phyloP scores from a whole-genome alignment of 2,888 invertebrate genomes.

The Deroplatys truncata region DNA sequence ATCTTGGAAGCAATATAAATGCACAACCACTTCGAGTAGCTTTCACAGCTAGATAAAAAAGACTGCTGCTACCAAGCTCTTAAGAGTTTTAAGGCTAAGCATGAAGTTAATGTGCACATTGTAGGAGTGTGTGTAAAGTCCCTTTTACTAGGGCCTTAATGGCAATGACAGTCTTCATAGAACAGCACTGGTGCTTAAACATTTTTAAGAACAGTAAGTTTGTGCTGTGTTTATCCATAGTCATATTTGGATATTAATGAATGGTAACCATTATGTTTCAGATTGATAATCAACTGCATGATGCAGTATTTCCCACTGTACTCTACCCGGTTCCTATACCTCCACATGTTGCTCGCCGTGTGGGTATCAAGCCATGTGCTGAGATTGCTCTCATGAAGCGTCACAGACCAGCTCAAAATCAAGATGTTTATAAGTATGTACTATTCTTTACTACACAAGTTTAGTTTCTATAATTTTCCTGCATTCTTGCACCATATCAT shows the following conservation, averaged over 20 bases:
- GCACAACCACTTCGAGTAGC: no score
- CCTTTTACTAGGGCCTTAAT: no score
- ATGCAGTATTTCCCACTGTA: constrained; percentile 66
- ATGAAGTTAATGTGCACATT: no score
- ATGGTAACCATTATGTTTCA: not conserved
- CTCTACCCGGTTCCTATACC: constrained; percentile 58
- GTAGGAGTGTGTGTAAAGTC: no score
- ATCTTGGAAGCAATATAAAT: no score
- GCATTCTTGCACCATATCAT: not conserved
- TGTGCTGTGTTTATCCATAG: no score
- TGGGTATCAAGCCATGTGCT: constrained; percentile 57
- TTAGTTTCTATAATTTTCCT: not conserved
- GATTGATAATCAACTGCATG: constrained; percentile 69
- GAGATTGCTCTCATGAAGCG: constrained; percentile 55
- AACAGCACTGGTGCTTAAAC: no score
- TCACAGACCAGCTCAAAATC: constrained; percentile 48
- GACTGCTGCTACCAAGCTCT: no score
- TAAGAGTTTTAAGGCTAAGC: no score
- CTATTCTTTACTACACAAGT: not conserved
- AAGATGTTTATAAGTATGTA: constrained; percentile 55
- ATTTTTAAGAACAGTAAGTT: no score
- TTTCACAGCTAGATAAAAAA: no score
- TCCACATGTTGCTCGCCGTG: constrained; percentile 46
- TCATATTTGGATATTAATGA: not conserved
- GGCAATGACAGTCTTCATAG: no score